These are phyloP conservation scores for human (Homo sapiens) DNA, from an alignment of 2,113 vertebrate species.

Conservation along the genomic window GRCh38 chr14:24413001-24413500, in stretches of 20 bases:
- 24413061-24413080: slow-evolving; percentile 87
- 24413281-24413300: neutral
- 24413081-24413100: slow-evolving; percentile 91
- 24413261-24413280: neutral
- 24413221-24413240: neutral
- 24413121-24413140: neutral
- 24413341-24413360: slow-evolving; percentile 95
- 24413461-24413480: neutral
- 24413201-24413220: neutral
- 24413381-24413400: slow-evolving; percentile 91
- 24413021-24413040: slow-evolving; percentile 91
- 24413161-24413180: neutral
- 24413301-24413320: slow-evolving; percentile 81
- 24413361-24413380: slow-evolving; percentile 91
- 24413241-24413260: neutral
- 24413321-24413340: slow-evolving; percentile 93
- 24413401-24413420: slow-evolving; percentile 83
- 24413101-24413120: neutral
- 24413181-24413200: neutral
- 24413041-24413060: slow-evolving; percentile 92
- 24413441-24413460: neutral
- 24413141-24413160: neutral
- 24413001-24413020: slow-evolving; percentile 90
- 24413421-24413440: neutral
- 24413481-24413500: neutral